phyloP scores from a whole-genome alignment of 2,888 invertebrate genomes.

The Pediacus dermestoides region DNA sequence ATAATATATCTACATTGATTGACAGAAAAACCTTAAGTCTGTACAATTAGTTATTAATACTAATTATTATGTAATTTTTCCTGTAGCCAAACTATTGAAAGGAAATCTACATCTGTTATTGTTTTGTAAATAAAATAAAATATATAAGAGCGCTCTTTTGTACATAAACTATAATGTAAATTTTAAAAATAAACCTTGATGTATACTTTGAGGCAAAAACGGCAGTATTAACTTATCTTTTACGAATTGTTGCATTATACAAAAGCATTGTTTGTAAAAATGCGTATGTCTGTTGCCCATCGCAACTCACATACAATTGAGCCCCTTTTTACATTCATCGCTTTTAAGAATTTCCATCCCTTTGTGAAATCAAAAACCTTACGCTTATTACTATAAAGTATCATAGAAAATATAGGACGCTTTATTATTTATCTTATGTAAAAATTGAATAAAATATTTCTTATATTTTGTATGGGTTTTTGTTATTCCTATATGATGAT shows the following conservation, averaged over 20 bases:
- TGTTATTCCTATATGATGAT: too few species aligned
- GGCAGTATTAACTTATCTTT: slow-evolving; percentile 21
- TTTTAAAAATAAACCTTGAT: slow-evolving; percentile 5
- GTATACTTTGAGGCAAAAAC: slow-evolving; percentile 12
- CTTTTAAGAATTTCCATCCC: slow-evolving; percentile 22
- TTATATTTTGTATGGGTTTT: too few species aligned
- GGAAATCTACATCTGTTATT: too few species aligned
- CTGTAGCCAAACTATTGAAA: too few species aligned
- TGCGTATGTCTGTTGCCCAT: slow-evolving; percentile 23
- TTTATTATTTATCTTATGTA: slow-evolving; percentile 39
- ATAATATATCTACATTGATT: too few species aligned
- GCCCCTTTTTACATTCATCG: slow-evolving; percentile 34
- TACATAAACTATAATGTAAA: slow-evolving; percentile 4
- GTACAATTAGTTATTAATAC: too few species aligned
- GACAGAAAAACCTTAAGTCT: too few species aligned
- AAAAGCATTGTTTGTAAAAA: slow-evolving; percentile 26
- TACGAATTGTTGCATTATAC: slow-evolving; percentile 10
- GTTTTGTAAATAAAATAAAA: too few species aligned
- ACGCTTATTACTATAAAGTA: slow-evolving; percentile 44
- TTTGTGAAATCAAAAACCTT: slow-evolving; percentile 38
- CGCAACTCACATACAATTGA: slow-evolving; percentile 26
- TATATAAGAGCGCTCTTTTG: too few species aligned
- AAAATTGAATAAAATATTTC: slow-evolving; percentile 47
- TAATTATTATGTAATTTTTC: too few species aligned
- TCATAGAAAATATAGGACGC: slow-evolving; percentile 37